Base-by-base conservation (phyloP, 2,888 invertebrate genomes). In the Lypha dubia region DNA sequence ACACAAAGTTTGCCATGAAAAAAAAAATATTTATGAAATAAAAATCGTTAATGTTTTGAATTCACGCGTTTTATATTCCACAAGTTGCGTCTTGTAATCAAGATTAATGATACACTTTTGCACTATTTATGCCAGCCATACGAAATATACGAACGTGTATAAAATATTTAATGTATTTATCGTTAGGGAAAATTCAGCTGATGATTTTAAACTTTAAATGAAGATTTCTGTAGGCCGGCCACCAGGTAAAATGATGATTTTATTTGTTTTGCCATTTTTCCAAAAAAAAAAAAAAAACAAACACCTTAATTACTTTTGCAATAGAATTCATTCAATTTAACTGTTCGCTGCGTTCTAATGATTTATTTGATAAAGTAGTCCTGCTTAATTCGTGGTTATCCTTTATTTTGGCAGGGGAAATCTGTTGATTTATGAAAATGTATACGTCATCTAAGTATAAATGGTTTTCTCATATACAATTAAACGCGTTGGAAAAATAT, bases 31-130 rank as follows among this genome's bases (percentile, higher is more conserved):
- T n/a, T n/a, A 1, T 20, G 17, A 49, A 20, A 20, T 20, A 9
- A 49, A 28, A 28, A 0, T 53, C n/a, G 24, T 28, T 28, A 7
- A 3, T 22, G 49, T 0, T 44, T 28, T 11, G 8, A 63, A 6
- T n/a, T 1, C 24, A 41, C 41, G 4, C 41, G 35, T 28, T 60
- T 20, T 41, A n/a, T 13, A 68, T 44, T 68, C 24, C 17, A 20
- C 56, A 46, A 76, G 56, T 3, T 8, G 38, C 32, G 44, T 58
- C 20, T 28, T 38, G 62, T 76, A 67, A 67, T 70, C 62, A 77
- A 62, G 77, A 77, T 77, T 77, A 77, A 70, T 70, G 70, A 32
- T 62, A 60, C 35, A n/a, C 32, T 11, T n/a, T n/a, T n/a, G n/a
- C n/a, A 51, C 13, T n/a, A 77, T 51, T 70, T 70, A 77, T 60